Evolutionary conservation across 2,888 invertebrate species (phyloP).

Genomic region (Tetragonisca angustula): DNA sequence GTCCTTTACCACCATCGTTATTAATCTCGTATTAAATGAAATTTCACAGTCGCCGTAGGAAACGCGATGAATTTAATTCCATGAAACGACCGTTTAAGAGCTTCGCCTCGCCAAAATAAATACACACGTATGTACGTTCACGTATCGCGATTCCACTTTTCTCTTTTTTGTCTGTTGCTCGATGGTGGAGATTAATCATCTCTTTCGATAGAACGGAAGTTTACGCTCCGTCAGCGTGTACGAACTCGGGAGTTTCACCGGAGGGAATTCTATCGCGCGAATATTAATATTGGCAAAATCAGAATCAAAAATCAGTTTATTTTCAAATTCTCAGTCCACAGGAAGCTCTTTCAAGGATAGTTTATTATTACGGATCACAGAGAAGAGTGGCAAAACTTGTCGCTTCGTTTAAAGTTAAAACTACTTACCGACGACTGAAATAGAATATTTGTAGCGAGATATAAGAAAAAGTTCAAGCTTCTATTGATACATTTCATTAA

Average conservation of each 20-base stretch:
- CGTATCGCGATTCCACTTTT: background rate
- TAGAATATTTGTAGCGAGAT: too few species aligned
- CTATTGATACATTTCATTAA: too few species aligned
- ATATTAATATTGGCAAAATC: too few species aligned
- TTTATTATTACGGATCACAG: background rate
- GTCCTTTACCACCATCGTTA: slow-evolving; percentile 33
- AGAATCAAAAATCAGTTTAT: background rate
- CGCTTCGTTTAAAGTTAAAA: too few species aligned
- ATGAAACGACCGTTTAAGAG: background rate
- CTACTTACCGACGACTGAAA: too few species aligned
- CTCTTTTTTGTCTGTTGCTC: background rate
- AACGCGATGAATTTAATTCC: background rate
- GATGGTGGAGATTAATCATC: background rate
- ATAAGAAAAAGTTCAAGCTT: too few species aligned
- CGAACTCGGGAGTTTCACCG: background rate
- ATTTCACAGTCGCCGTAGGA: background rate
- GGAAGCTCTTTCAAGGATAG: background rate
- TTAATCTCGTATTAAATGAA: slow-evolving; percentile 46
- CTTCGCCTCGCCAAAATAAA: background rate
- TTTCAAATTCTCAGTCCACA: background rate
- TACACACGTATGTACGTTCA: background rate
- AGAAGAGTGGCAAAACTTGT: background rate
- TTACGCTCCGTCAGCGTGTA: background rate
- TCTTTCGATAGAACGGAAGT: background rate
- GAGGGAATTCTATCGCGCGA: too few species aligned